These are phyloP conservation scores for Athalia cordata DNA, from an alignment of 2,888 invertebrate species.

Conservation along the genomic window DNA sequence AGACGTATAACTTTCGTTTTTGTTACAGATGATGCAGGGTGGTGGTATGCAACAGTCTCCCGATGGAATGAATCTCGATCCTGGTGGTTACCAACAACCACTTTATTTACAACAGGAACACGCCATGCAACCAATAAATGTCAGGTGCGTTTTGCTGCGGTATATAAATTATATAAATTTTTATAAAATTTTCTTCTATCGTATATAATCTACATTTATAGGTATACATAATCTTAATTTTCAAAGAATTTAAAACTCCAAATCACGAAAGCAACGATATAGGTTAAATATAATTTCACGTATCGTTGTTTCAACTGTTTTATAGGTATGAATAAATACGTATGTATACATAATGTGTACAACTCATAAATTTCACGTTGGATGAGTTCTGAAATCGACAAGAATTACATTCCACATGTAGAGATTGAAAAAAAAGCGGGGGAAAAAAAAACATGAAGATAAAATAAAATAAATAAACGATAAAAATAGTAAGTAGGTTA, in stretches of 20 bases:
- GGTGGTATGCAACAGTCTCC: slow-evolving; percentile 80
- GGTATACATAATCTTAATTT: too few relatives aligned
- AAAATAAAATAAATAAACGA: not conserved
- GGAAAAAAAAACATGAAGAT: not conserved
- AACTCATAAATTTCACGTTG: too few relatives aligned
- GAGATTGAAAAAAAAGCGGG: not conserved
- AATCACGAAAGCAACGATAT: too few relatives aligned
- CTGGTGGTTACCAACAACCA: slow-evolving; percentile 83
- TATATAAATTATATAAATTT: slow-evolving; percentile 14
- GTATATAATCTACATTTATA: too few relatives aligned
- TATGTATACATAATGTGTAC: too few relatives aligned
- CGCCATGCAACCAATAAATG: slow-evolving; percentile 73
- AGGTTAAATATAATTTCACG: too few relatives aligned
- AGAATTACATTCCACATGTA: not conserved
- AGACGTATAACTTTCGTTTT: not conserved
- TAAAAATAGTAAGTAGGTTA: not conserved
- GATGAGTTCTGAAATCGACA: too few relatives aligned
- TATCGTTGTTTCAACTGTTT: too few relatives aligned
- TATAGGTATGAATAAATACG: too few relatives aligned
- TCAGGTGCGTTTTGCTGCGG: slow-evolving; percentile 65
- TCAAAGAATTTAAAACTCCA: too few relatives aligned
- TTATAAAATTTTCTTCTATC: not conserved
- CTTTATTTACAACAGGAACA: slow-evolving; percentile 80
- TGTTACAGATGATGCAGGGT: slow-evolving; percentile 73
- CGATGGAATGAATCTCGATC: slow-evolving; percentile 77